These are phyloP conservation scores for Cremastinae sp. DNA, from an alignment of 2,888 invertebrate species.

Conservation along the genomic window DNA sequence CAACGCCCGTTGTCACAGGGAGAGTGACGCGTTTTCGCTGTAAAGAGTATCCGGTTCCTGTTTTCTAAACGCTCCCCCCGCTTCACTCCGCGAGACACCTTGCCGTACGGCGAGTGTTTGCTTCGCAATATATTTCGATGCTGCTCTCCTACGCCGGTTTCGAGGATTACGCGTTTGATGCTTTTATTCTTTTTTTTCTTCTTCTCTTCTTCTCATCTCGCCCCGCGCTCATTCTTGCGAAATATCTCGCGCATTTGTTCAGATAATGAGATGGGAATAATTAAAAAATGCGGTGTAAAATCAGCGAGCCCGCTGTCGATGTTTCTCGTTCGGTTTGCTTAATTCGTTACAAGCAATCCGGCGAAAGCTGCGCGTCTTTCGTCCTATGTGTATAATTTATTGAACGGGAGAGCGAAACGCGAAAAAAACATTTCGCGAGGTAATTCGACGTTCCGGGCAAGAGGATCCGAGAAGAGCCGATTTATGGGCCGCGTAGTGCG, in stretches of 20 bases:
- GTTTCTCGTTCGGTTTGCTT: constrained; percentile 14
- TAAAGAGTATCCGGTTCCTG: constrained; percentile 41
- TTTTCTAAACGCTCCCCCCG: constrained; percentile 21
- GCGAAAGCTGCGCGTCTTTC: constrained; percentile 42
- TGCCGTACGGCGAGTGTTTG: too few relatives aligned
- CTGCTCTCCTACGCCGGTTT: background rate
- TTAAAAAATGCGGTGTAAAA: background rate
- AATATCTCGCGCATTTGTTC: background rate
- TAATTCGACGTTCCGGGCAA: constrained; percentile 55
- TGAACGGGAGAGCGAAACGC: constrained; percentile 11
- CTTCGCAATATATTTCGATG: background rate
- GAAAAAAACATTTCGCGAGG: constrained; percentile 41
- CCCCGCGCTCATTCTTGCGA: background rate
- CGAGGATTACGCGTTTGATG: too few relatives aligned
- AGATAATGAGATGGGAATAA: too few relatives aligned
- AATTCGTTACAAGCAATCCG: constrained; percentile 25
- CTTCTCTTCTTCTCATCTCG: background rate
- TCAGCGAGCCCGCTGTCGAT: constrained; percentile 1
- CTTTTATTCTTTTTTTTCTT: too few relatives aligned
- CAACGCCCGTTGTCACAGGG: background rate
- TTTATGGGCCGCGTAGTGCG: constrained; percentile 42
- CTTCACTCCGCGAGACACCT: too few relatives aligned
- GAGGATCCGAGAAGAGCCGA: constrained; percentile 50
- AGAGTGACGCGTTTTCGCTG: constrained; percentile 29
- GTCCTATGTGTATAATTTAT: constrained; percentile 50